Percentiles rank a stretch among this genome's conserved stretches.
Evolutionary conservation across 1,140 invertebrate species (phyloP).

Genomic region (Brachionus sp.): DNA sequence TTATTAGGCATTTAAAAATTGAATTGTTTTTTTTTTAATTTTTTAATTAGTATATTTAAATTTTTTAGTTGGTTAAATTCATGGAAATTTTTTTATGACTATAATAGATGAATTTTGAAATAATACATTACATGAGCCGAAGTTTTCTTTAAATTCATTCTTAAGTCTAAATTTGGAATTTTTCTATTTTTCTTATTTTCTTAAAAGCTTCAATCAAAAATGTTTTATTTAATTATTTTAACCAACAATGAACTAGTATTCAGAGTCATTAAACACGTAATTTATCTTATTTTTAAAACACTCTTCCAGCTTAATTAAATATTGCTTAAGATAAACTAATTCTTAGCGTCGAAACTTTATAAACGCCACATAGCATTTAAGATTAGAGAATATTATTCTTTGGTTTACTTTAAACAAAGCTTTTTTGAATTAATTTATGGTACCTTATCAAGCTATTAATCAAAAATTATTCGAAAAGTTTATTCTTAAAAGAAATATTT

Average conservation of each 20-base stretch:
- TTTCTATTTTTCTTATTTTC: background rate
- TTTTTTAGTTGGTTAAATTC: background rate
- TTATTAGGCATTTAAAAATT: background rate
- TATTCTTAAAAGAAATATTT: background rate
- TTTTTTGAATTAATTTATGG: background rate
- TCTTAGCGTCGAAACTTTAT: background rate
- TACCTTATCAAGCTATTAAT: background rate
- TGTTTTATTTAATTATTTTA: background rate
- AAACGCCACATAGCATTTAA: background rate
- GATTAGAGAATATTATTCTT: background rate
- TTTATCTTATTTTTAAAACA: background rate
- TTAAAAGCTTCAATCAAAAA: background rate
- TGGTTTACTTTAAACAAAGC: background rate
- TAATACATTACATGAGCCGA: background rate
- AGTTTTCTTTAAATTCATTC: background rate
- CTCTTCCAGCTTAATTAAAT: background rate
- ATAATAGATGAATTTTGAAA: background rate
- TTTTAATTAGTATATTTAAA: background rate
- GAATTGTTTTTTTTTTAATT: too few relatives aligned
- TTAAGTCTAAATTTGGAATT: background rate
- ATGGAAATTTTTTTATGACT: too few relatives aligned
- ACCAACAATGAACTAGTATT: background rate
- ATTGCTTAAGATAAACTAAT: background rate
- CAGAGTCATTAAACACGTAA: background rate
- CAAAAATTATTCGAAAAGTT: background rate